phyloP scores from a whole-genome alignment of 2,113 vertebrate species.

The Trichechus manatus region DNA sequence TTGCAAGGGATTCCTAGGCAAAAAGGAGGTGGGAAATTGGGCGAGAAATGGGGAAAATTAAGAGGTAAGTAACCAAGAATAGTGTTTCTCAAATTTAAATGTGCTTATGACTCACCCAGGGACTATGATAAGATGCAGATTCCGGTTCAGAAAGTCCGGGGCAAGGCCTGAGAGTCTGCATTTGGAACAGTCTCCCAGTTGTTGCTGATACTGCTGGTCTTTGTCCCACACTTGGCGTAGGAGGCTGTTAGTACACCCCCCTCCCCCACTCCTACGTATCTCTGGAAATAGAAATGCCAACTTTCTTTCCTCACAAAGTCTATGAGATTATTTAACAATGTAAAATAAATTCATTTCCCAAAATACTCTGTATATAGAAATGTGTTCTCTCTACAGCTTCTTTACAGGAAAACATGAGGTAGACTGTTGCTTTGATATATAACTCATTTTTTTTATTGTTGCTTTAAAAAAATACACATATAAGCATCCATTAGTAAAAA shows the following conservation, averaged over 20 bases:
- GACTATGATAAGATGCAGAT: background rate
- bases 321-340: background rate
- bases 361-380: background rate
- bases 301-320: background rate
- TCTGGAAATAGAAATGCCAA: background rate
- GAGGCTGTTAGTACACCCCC: background rate
- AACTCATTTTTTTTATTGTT: background rate
- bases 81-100: background rate
- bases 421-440: background rate
- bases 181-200: background rate
- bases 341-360: background rate
- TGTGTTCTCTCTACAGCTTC: background rate
- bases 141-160: background rate
- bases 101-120: background rate
- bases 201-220: background rate
- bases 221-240: fast-evolving
- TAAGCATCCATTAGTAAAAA: background rate
- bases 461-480: background rate
- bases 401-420: background rate
- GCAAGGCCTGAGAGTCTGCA: background rate
- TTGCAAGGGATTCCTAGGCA: background rate
- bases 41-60: background rate
- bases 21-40: constrained; percentile 59
- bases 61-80: background rate
- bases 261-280: fast-evolving